These are phyloP conservation scores for Cerceris rybyensis DNA, from an alignment of 2,888 invertebrate genomes.

Conservation along the genomic window DNA sequence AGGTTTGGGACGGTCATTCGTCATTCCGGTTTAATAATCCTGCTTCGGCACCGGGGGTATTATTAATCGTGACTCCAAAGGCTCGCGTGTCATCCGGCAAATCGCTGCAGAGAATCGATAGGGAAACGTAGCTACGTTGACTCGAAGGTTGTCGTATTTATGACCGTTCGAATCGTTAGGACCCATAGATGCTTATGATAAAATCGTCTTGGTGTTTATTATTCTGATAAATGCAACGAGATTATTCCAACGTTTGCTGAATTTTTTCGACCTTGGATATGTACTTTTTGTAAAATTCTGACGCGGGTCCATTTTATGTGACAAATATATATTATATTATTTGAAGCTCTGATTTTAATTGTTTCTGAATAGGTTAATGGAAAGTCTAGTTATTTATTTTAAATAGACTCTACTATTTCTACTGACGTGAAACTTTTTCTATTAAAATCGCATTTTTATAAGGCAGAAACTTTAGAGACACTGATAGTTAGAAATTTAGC, in stretches of 20 bases:
- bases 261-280: no score
- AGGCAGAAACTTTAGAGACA: no score
- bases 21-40: slow-evolving; percentile 77
- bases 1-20: slow-evolving; percentile 67
- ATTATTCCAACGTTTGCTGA: no score
- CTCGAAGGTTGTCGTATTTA: not conserved
- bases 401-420: not conserved
- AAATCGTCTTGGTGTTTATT: no score
- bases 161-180: not conserved
- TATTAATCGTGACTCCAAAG: slow-evolving; percentile 66
- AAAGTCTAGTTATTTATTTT: not conserved
- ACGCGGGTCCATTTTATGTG: no score
- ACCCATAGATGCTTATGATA: no score
- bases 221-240: no score
- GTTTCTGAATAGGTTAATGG: not conserved
- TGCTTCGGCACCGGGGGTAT: slow-evolving; percentile 63
- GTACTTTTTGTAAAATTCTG: no score
- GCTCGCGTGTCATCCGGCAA: slow-evolving; percentile 27
- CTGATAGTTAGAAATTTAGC: no score
- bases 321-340: not conserved
- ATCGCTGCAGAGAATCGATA: slow-evolving; percentile 38
- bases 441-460: no score
- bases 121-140: not conserved
- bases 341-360: not conserved
- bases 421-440: no score